phyloP scores from a whole-genome alignment of 2,113 vertebrate genomes.

The Nerophis ophidion region DNA sequence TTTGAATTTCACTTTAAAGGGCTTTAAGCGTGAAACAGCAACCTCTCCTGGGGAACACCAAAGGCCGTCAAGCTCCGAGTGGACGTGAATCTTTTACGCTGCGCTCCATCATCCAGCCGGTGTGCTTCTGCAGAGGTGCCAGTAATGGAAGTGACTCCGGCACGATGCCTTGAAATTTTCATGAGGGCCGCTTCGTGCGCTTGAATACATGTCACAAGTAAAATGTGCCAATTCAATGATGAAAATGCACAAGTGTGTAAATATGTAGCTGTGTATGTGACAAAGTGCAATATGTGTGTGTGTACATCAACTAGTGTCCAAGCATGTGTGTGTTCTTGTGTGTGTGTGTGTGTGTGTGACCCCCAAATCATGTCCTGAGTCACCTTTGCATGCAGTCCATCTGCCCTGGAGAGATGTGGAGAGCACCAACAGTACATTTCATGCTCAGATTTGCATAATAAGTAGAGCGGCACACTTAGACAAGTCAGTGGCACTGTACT shows the following conservation, averaged over 20 bases:
- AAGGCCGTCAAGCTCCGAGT: conserved; percentile 13
- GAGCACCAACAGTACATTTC: conserved; percentile 45
- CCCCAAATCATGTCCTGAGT: conserved; percentile 20
- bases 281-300: background rate
- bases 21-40: conserved; percentile 15
- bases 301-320: too few relatives aligned
- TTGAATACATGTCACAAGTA: conserved; percentile 31
- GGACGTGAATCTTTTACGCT: conserved; percentile 8
- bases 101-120: conserved; percentile 10
- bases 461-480: conserved; percentile 9
- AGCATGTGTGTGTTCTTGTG: background rate
- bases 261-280: background rate
- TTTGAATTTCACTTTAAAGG: conserved; percentile 16
- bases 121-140: conserved; percentile 23
- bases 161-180: conserved; percentile 50
- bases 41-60: conserved; percentile 7
- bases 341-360: background rate
- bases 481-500: background rate
- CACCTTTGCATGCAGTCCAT: conserved; percentile 32
- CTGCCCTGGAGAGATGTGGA: conserved; percentile 21
- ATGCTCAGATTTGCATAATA: conserved; percentile 37
- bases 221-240: conserved; percentile 26
- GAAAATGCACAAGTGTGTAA: conserved; percentile 30
- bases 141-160: conserved; percentile 45
- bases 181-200: conserved; percentile 50